phyloP scores from a whole-genome alignment of 2,888 invertebrate genomes.

The Eristalis arbustorum region DNA sequence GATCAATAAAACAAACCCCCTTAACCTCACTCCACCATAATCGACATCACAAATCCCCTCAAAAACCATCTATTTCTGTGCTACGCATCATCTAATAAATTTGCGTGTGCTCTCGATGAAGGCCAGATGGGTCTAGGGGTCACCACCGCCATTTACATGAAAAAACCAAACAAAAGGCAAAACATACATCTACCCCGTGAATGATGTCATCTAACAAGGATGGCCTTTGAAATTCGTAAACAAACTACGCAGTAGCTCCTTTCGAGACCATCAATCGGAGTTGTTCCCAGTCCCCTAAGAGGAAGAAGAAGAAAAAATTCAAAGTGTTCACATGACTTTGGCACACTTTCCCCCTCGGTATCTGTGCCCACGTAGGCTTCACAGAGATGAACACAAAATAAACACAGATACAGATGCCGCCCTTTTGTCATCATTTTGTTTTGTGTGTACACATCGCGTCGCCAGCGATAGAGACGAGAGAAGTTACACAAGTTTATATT shows the following conservation, averaged over 20 bases:
- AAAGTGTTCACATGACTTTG: no score
- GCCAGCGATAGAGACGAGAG: not conserved
- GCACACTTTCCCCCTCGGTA: no score
- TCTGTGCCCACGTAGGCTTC: no score
- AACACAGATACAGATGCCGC: not conserved
- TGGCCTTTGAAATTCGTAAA: not conserved
- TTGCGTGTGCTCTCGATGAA: not conserved
- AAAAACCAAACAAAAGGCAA: not conserved
- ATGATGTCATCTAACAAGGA: not conserved
- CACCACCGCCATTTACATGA: not conserved
- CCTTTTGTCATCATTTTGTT: not conserved
- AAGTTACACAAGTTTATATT: constrained; percentile 13
- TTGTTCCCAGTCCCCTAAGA: not conserved
- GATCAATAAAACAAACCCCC: not conserved
- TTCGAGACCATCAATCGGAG: no score
- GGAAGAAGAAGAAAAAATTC: not conserved
- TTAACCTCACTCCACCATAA: not conserved
- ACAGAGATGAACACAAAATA: no score
- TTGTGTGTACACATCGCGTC: not conserved
- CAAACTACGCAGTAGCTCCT: not conserved
- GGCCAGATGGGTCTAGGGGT: not conserved
- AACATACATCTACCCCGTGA: not conserved
- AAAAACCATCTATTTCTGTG: not conserved
- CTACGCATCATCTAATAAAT: not conserved
- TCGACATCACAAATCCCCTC: not conserved